Conservation (phyloP, 2,888 invertebrate species). For the Tachina lurida region DNA sequence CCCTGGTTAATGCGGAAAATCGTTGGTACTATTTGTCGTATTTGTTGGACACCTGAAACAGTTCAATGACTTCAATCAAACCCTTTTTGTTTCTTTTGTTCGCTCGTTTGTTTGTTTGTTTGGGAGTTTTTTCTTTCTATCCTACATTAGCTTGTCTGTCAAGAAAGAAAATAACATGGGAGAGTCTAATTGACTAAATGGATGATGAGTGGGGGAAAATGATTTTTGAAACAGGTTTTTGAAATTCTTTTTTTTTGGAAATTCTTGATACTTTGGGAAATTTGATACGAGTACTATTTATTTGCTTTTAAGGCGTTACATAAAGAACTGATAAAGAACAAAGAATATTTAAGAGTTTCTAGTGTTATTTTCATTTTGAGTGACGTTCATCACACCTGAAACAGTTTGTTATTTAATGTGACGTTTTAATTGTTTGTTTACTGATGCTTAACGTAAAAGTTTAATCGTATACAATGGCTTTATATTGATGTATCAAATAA, state of each 20-base stretch:
- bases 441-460: background rate
- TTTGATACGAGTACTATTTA: constrained; percentile 26
- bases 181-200: constrained; percentile 13
- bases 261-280: background rate
- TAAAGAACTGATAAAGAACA: background rate
- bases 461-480: no score
- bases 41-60: constrained; percentile 64
- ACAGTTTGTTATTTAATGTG: constrained; percentile 50
- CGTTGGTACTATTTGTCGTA: constrained; percentile 27
- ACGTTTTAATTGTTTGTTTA: constrained; percentile 51
- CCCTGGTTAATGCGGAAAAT: constrained; percentile 35
- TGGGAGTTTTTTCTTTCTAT: constrained; percentile 2
- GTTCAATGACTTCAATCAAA: constrained; percentile 68
- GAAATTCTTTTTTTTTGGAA: background rate
- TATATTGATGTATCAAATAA: no score
- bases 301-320: constrained; percentile 21
- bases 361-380: background rate
- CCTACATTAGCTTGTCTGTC: constrained; percentile 43
- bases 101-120: constrained; percentile 26
- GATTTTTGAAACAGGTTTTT: constrained; percentile 28
- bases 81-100: constrained; percentile 45
- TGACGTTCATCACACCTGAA: constrained; percentile 52
- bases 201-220: constrained; percentile 29
- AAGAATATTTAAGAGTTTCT: constrained; percentile 8
- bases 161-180: constrained; percentile 7